Conservation (phyloP, 2,113 vertebrate species). For the Oreochromis tanganicae region DNA sequence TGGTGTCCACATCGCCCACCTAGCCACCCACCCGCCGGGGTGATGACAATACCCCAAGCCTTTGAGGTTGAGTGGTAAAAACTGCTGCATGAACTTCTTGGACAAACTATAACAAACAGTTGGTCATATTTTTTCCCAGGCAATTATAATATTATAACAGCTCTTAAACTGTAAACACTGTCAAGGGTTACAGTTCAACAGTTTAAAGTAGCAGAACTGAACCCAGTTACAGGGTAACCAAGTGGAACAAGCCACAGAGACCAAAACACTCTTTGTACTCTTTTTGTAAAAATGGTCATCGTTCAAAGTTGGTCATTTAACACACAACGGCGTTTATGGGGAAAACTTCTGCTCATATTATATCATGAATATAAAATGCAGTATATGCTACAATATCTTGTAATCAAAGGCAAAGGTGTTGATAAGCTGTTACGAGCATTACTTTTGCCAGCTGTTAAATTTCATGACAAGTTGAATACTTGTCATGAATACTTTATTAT, state of each 20-base stretch:
- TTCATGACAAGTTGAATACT: not conserved
- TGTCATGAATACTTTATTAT: not conserved
- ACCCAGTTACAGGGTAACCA: not conserved
- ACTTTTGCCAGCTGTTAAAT: not conserved
- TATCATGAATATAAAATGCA: not conserved
- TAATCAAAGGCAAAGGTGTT: not conserved
- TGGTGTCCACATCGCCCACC: not conserved
- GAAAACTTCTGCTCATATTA: accelerated
- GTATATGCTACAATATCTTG: not conserved
- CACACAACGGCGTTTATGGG: accelerated
- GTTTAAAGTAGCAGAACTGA: not conserved
- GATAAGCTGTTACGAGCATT: not conserved
- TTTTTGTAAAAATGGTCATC: not conserved
- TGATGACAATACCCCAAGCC: not conserved
- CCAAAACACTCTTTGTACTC: accelerated
- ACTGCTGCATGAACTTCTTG: not conserved
- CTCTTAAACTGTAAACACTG: not conserved
- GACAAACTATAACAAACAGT: not conserved
- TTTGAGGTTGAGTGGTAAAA: not conserved
- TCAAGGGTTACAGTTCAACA: not conserved
- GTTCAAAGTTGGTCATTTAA: not conserved
- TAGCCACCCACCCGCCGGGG: not conserved
- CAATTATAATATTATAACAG: not conserved
- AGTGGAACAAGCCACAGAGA: not conserved
- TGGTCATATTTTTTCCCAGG: not conserved